Conservation (phyloP, 2,113 vertebrate genomes). For the Oncorhynchus kisutch region DNA sequence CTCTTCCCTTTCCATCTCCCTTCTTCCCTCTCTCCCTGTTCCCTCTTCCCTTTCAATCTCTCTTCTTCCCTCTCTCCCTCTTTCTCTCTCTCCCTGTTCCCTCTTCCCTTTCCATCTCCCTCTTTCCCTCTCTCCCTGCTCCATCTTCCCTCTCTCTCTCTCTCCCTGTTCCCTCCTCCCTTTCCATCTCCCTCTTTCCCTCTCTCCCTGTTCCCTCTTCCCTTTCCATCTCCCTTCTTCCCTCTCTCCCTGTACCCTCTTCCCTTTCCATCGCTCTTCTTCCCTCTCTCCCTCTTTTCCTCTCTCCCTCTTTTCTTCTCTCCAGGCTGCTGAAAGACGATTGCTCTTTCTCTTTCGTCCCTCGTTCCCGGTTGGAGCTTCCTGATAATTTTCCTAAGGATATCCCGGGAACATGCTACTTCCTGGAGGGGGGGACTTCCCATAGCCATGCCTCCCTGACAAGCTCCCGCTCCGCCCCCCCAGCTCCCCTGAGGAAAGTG, state of each 20-base stretch:
- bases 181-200: neutral
- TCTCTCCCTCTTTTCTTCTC: neutral
- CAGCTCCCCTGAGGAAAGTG: conserved; percentile 90
- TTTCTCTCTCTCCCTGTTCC: too few relatives aligned
- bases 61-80: neutral
- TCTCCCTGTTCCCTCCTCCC: neutral
- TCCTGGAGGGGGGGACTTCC: conserved; percentile 89
- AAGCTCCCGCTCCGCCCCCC: conserved; percentile 80
- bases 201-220: too few relatives aligned
- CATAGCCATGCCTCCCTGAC: conserved; percentile 79
- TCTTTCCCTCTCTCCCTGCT: too few relatives aligned
- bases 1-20: too few relatives aligned
- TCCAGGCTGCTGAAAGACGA: conserved; percentile 91
- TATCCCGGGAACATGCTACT: conserved; percentile 96
- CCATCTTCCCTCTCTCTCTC: neutral
- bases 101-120: neutral
- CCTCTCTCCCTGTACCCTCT: neutral
- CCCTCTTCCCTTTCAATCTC: too few relatives aligned
- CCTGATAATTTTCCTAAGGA: conserved; percentile 98
- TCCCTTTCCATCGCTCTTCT: too few relatives aligned
- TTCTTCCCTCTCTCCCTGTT: too few relatives aligned
- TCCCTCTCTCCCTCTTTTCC: too few relatives aligned
- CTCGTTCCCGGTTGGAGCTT: conserved; percentile 94
- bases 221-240: too few relatives aligned
- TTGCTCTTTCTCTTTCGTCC: conserved; percentile 89